A percentile compares a stretch with the other conserved stretches of the same genome.
These are phyloP conservation scores for Aleiodes alternator DNA, from an alignment of 2,888 invertebrate genomes.

Conservation along the genomic window DNA sequence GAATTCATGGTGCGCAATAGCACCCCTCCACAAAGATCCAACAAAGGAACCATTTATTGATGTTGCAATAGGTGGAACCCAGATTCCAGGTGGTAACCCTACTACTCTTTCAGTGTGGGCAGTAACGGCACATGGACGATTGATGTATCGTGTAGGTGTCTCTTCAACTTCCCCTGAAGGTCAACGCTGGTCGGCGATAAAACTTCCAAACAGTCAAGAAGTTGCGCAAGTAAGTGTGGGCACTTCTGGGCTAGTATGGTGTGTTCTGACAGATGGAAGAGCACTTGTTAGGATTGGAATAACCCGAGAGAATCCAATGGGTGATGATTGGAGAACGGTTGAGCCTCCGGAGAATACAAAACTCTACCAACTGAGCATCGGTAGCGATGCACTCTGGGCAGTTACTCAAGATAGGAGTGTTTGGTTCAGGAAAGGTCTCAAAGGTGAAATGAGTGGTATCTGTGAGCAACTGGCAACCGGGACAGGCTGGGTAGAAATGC, in stretches of 20 bases:
- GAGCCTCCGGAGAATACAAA: slow-evolving; percentile 84
- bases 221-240: slow-evolving; percentile 91
- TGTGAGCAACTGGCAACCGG: slow-evolving; percentile 88
- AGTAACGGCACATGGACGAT: slow-evolving; percentile 92
- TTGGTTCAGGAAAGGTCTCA: slow-evolving; percentile 90
- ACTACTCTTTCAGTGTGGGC: slow-evolving; percentile 93
- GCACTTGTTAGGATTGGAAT: slow-evolving; percentile 89
- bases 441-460: slow-evolving; percentile 83
- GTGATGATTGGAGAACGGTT: slow-evolving; percentile 88
- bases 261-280: slow-evolving; percentile 88
- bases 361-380: slow-evolving; percentile 87
- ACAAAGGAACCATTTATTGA: slow-evolving; percentile 95
- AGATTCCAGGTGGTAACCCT: slow-evolving; percentile 85
- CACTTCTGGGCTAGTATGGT: slow-evolving; percentile 91
- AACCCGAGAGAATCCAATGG: slow-evolving; percentile 85
- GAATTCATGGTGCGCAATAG: slow-evolving; percentile 95
- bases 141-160: slow-evolving; percentile 91
- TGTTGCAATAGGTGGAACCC: slow-evolving; percentile 90
- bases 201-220: slow-evolving; percentile 87
- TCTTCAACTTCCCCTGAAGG: slow-evolving; percentile 91
- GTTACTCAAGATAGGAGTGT: slow-evolving; percentile 89
- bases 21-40: slow-evolving; percentile 91
- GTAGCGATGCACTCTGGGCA: slow-evolving; percentile 85
- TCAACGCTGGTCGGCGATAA: slow-evolving; percentile 87
- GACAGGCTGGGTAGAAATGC: slow-evolving; percentile 92